Base-by-base conservation (phyloP, 2,113 vertebrate species). In the Henicopernis longicauda region DNA sequence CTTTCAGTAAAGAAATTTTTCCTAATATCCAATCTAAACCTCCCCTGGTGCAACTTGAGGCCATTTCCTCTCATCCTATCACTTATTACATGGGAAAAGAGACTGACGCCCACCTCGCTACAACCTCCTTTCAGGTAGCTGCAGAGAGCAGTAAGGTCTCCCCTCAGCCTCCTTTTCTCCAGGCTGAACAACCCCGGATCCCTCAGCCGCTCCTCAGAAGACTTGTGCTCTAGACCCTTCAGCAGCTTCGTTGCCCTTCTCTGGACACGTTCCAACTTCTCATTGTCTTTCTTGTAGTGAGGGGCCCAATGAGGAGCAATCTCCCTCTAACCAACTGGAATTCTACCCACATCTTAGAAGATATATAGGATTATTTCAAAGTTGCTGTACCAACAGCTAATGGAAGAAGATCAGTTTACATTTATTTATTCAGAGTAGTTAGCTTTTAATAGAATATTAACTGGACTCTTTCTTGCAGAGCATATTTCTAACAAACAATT, bases 51-150 rank as follows among this genome's bases (percentile, higher is more conserved):
- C 16, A 74, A 7, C 16, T 14, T 74, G 47, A 85, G 55, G 23
- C 25, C 25, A 17, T 27, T 36, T 69, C 12, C 17, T 52, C 62
- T 58, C n/a, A 7, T 63, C 29, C 36, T 32, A 5, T 26, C 6
- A 1, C 42, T 34, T 58, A 8, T 38, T 40, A 32, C 21, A 3
- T 38, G 27, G 38, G 8, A 69, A 5, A 38, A 82, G 27, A 58
- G 16, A 11, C 16, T 0, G 1, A 69, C 2, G 2, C 10, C n/a
- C 26, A 8, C 16, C 7, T 47, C 7, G 2, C 27, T 58, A 13
- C n/a, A 82, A 21, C 52, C 27, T 49, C 13, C 54, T 27, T 15
- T 38, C 42, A 69, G 34, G 27, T 7, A 32, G 34, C 6, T 81
- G 7, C 8, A 31, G 50, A 23, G 32, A 45, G 13, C 1, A 0